Evolutionary conservation across 2,113 vertebrate species (phyloP).

Genomic region (Mustela nigripes): DNA sequence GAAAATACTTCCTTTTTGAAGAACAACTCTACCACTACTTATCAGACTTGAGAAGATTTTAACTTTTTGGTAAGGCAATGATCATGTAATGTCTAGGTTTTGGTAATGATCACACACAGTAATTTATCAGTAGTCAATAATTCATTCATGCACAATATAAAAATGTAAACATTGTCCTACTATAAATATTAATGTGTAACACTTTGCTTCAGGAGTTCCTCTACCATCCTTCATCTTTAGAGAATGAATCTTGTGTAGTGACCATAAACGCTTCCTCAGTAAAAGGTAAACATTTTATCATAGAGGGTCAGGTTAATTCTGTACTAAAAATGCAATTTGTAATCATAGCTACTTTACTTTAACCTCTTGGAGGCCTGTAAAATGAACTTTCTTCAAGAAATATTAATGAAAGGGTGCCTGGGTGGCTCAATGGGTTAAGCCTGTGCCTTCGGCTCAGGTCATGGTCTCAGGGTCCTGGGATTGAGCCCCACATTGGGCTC

Average conservation of each 20-base stretch:
- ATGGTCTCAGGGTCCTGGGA: too few relatives aligned
- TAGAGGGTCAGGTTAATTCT: background rate
- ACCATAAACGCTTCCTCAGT: background rate
- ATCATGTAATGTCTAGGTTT: background rate
- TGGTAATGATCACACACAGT: background rate
- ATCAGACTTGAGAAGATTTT: background rate
- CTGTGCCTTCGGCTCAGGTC: too few relatives aligned
- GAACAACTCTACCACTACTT: background rate
- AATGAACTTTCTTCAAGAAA: background rate
- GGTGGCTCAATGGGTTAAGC: too few relatives aligned
- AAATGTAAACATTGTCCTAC: background rate
- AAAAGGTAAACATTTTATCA: background rate
- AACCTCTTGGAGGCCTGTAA: background rate
- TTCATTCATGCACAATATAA: constrained; percentile 41
- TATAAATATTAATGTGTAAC: constrained; percentile 31
- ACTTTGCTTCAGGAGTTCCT: constrained; percentile 10
- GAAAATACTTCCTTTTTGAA: constrained; percentile 9
- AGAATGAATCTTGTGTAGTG: background rate
- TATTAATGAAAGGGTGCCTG: background rate
- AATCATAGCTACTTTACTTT: background rate
- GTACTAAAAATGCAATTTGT: background rate
- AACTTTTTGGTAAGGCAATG: background rate
- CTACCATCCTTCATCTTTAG: constrained; percentile 11
- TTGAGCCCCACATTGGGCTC: too few relatives aligned
- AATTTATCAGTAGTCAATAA: constrained; percentile 38